Conservation (phyloP, 2,888 invertebrate species). For the Adineta ricciae region DNA sequence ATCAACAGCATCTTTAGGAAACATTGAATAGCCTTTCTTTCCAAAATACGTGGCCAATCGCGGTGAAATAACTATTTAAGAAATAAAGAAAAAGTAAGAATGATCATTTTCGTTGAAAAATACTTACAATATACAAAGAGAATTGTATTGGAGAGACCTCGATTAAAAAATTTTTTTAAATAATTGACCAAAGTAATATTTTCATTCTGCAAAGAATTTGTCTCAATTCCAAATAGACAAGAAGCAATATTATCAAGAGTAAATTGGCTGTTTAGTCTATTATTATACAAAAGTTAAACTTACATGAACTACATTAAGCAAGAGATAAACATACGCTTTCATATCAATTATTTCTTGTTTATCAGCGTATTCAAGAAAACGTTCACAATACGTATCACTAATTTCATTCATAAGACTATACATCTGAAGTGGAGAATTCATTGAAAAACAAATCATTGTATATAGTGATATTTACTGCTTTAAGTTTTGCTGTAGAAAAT, state of each 20-base stretch:
- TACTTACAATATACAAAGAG: too few relatives aligned
- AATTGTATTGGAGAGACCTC: too few relatives aligned
- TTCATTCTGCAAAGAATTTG: slow-evolving; percentile 22
- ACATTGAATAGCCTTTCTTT: too few relatives aligned
- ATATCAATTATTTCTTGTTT: slow-evolving; percentile 21
- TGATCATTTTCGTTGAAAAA: too few relatives aligned
- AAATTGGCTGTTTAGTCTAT: background rate
- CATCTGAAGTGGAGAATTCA: slow-evolving; percentile 14
- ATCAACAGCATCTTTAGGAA: too few relatives aligned
- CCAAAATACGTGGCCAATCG: too few relatives aligned
- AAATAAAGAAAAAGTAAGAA: too few relatives aligned
- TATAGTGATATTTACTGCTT: background rate
- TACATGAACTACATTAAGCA: too few relatives aligned
- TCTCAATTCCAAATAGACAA: slow-evolving; percentile 24
- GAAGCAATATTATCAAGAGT: slow-evolving; percentile 26
- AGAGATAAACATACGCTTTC: slow-evolving; percentile 7
- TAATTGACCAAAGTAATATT: slow-evolving; percentile 1
- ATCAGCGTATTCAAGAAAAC: background rate
- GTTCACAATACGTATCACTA: background rate
- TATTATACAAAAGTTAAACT: too few relatives aligned
- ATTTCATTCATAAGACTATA: slow-evolving; percentile 19
- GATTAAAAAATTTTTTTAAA: background rate
- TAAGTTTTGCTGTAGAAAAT: slow-evolving; percentile 27
- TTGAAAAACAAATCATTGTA: too few relatives aligned
- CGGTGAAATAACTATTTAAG: too few relatives aligned